phyloP scores from a whole-genome alignment of 2,113 vertebrate species.

The Eptatretus burgeri region DNA sequence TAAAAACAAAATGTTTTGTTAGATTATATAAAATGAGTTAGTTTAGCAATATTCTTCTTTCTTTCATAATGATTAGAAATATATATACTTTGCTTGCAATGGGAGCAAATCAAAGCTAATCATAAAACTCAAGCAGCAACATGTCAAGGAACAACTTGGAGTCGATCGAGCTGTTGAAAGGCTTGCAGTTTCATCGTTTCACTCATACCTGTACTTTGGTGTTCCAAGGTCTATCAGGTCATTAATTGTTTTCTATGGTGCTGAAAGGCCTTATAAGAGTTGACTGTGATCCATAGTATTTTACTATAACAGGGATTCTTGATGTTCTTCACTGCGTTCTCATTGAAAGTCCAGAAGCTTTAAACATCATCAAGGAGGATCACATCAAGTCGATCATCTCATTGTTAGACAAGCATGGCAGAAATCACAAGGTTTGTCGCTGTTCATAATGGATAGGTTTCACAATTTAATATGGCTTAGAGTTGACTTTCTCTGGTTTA shows the following conservation, averaged over 20 bases:
- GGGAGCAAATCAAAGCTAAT: not conserved
- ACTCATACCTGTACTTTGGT: conserved; percentile 2
- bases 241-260: not conserved
- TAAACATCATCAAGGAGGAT: conserved; percentile 88
- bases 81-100: not conserved
- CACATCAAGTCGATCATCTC: conserved; percentile 92
- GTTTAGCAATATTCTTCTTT: no score
- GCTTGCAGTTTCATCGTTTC: no score
- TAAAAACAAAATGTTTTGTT: no score
- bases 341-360: conserved; percentile 78
- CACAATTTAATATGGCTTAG: not conserved
- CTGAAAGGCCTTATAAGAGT: not conserved
- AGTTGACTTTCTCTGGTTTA: not conserved
- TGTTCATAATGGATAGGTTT: not conserved
- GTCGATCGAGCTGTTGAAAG: not conserved
- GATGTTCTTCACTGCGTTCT: conserved; percentile 80
- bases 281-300: not conserved
- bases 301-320: conserved; percentile 34
- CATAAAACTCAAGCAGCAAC: not conserved
- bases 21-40: no score
- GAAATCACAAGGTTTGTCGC: conserved; percentile 53
- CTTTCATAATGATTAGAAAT: no score
- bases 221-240: not conserved
- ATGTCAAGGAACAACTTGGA: not conserved
- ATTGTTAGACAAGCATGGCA: conserved; percentile 68